Evolutionary conservation across 2,888 invertebrate species (phyloP), one percentile per base, ranked within the genome.

Genomic region (Parasteatoda lunata): DNA sequence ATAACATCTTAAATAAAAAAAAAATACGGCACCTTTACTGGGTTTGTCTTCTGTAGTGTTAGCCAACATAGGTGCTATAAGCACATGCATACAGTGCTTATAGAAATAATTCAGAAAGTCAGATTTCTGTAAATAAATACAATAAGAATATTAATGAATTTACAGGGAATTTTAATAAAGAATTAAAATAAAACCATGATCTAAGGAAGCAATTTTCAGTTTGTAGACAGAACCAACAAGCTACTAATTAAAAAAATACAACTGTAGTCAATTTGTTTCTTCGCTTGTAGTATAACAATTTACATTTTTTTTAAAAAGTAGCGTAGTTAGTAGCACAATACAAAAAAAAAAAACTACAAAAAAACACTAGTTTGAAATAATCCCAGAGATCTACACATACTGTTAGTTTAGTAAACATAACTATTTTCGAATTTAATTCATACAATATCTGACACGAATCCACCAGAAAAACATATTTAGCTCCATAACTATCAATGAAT

Each of bases 41-140:
- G 97, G 97, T 91, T 95, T 95, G 91, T 97, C 97, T 88, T 96
- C 96, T 15, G 95, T 95, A 54, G 98, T 98, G 92, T 98, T 98
- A 88, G 96, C 96, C 91, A 98, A 93, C 83, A 99, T 93, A n/a
- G 99, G 99, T 85, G 97, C 98, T 94, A 98, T 97, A 90, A 99
- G 94, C 80, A 97, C 96, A 92, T 97, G 97, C 94, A 99, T 97
- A 93, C 98, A 98, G 93, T 98, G 96, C 92, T 98, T 98, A 93
- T 99, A 99, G 93, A 99, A 99, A 93, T 98, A 98, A 92, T 96
- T 97, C 82, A 99, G 94, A 92, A 99, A 99, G 92, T 99, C 99
- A 84, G 97, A 96, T 93, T 98, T 97, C 92, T 93, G 91, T 15
- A 92, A 90, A 47, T n/a, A 87, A 84, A 87, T 80, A 88, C n/a